Evolutionary conservation across 2,797 vertebrate genomes (phyloP).

Genomic region (Anguilla pacifica): DNA sequence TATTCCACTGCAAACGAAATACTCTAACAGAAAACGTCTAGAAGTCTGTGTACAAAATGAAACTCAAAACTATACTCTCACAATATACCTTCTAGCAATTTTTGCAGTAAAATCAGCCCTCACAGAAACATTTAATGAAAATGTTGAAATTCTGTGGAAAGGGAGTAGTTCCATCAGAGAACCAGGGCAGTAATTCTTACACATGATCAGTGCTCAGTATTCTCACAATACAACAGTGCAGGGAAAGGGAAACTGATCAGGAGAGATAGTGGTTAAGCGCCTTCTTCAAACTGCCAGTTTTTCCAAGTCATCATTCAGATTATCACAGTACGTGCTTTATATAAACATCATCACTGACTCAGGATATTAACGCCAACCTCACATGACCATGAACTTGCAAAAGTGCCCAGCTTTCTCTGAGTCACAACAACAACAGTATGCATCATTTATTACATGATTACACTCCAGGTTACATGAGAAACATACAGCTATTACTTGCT

Average conservation of each 20-base stretch:
- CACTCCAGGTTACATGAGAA: not conserved
- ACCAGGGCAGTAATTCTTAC: not conserved
- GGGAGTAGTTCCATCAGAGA: not conserved
- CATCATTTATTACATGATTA: not conserved
- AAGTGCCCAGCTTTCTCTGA: not conserved
- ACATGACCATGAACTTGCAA: not conserved
- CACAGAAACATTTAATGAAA: not conserved
- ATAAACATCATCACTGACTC: not conserved
- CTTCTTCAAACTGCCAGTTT: conserved; percentile 9
- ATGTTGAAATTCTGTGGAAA: not conserved
- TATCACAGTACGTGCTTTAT: not conserved
- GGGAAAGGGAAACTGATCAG: not conserved
- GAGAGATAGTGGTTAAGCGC: not conserved
- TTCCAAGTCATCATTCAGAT: not conserved
- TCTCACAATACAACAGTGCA: not conserved
- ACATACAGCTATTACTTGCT: not conserved
- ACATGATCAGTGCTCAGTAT: not conserved
- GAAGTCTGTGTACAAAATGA: not conserved
- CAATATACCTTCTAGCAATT: not conserved
- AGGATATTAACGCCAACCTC: not conserved
- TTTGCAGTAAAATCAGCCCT: not conserved
- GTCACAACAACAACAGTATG: not conserved
- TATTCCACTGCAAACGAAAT: not conserved
- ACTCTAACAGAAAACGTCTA: not conserved
- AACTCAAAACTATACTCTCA: not conserved